A percentile compares a stretch with the other conserved stretches of the same genome.
Evolutionary conservation across 2,113 vertebrate species (phyloP).

Genomic region (Nansenia antarctica): DNA sequence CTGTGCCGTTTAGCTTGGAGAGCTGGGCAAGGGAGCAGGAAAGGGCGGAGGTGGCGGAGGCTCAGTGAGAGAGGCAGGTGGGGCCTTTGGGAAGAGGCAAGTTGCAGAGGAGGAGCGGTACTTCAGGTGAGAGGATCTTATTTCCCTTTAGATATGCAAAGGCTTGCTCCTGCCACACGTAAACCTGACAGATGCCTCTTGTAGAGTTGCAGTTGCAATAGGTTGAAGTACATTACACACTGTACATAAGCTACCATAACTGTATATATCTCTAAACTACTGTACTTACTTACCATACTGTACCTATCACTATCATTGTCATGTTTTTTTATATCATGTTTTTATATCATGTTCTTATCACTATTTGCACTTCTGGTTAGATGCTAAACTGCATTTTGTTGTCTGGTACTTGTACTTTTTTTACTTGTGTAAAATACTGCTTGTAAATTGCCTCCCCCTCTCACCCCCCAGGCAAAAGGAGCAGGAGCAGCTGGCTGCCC

Average conservation of each 20-base stretch:
- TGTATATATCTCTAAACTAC: background rate
- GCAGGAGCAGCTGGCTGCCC: conserved; percentile 79
- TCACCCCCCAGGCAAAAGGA: conserved; percentile 80
- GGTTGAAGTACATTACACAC: too few species aligned
- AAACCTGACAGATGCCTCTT: background rate
- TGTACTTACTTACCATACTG: background rate
- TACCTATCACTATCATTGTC: background rate
- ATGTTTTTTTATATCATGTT: background rate
- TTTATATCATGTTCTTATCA: background rate
- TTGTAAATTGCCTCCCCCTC: background rate
- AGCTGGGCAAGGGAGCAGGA: conserved; percentile 82
- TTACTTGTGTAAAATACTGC: background rate
- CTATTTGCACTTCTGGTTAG: background rate
- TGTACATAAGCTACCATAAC: background rate
- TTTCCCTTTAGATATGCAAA: background rate
- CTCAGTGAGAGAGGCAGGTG: conserved; percentile 84
- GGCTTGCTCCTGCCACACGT: background rate
- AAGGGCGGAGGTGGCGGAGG: conserved; percentile 81
- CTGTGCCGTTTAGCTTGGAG: conserved; percentile 76
- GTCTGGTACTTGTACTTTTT: too few species aligned
- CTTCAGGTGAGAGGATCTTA: conserved; percentile 77
- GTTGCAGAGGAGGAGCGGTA: conserved; percentile 88
- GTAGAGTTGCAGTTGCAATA: too few species aligned
- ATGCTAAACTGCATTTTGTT: background rate
- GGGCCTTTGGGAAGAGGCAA: conserved; percentile 84